These are phyloP conservation scores for Entomyzon cyanotis DNA, from an alignment of 2,113 vertebrate genomes.

Conservation along the genomic window DNA sequence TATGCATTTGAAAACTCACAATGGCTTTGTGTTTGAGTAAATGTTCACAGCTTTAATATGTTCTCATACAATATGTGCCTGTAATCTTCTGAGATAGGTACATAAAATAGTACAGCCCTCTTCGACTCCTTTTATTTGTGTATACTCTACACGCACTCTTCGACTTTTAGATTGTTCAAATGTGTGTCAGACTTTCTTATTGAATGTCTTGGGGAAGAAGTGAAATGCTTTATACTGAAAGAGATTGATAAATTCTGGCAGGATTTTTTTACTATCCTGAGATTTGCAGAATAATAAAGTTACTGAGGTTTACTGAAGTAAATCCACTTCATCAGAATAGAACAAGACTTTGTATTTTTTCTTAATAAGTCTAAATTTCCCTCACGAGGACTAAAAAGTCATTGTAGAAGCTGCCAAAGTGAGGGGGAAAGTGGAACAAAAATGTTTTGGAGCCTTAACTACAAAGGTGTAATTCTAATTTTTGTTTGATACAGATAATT, in stretches of 20 bases:
- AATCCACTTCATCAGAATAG: not conserved
- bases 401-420: not conserved
- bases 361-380: not conserved
- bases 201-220: not conserved
- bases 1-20: not conserved
- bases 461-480: not conserved
- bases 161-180: not conserved
- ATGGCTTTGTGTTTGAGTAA: not conserved
- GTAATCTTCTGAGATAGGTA: not conserved
- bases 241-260: not conserved
- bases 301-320: not conserved
- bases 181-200: not conserved
- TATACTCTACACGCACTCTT: not conserved
- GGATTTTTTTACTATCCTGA: not conserved
- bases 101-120: not conserved
- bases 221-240: not conserved
- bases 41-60: not conserved
- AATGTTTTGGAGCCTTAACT: not conserved
- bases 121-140: not conserved
- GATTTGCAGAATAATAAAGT: not conserved
- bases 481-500: not conserved
- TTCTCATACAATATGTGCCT: not conserved
- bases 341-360: not conserved
- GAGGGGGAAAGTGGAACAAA: not conserved
- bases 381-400: not conserved